These are phyloP conservation scores for Crotalus helleri DNA, from an alignment of 2,113 vertebrate species.

Conservation along the genomic window DNA sequence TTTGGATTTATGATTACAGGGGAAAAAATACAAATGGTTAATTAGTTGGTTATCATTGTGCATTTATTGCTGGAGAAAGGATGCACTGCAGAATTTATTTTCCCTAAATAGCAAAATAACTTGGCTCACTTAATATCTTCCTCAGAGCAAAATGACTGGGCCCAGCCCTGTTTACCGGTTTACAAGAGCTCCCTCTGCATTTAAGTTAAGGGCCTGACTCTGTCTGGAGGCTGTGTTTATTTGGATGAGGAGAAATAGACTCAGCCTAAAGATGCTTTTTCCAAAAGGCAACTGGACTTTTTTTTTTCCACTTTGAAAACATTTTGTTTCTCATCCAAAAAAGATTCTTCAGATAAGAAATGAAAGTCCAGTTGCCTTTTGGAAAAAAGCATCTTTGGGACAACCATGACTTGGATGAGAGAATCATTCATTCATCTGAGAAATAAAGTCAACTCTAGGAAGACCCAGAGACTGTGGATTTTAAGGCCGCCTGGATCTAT, in stretches of 20 bases:
- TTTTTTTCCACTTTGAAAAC: background rate
- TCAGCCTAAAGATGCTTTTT: too few species aligned
- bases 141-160: background rate
- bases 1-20: background rate
- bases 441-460: background rate
- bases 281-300: background rate
- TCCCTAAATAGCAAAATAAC: background rate
- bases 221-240: background rate
- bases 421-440: background rate
- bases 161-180: background rate
- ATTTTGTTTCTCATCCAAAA: background rate
- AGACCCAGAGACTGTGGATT: background rate
- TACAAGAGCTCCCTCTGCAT: background rate
- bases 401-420: background rate
- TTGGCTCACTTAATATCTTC: background rate
- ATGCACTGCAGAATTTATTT: background rate
- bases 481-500: background rate
- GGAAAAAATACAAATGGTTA: background rate
- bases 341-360: background rate
- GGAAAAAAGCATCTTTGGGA: background rate
- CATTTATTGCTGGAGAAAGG: background rate
- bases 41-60: background rate
- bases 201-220: background rate
- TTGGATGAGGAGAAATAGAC: background rate
- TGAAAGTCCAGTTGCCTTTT: background rate